Conservation (phyloP, 2,797 vertebrate species). For the Psittacula echo region DNA sequence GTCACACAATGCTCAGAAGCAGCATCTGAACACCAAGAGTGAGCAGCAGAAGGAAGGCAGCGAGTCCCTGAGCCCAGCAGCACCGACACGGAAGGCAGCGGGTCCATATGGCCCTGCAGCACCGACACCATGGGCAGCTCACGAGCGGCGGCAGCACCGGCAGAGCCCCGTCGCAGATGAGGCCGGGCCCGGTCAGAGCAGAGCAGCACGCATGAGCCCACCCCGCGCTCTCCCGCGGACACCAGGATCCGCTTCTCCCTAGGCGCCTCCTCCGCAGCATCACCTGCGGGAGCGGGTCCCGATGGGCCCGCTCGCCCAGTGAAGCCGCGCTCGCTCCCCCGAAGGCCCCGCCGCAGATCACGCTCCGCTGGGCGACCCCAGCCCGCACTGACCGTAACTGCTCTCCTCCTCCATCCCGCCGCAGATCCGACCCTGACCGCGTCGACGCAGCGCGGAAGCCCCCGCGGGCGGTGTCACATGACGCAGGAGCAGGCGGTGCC, state of each 20-base stretch:
- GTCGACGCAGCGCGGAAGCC: background rate
- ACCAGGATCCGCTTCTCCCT: background rate
- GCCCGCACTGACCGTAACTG: conserved; percentile 12
- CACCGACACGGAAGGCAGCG: background rate
- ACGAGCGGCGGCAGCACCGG: background rate
- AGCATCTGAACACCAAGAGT: fast-evolving
- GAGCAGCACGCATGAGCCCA: background rate
- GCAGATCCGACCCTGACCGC: background rate
- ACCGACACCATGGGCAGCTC: background rate
- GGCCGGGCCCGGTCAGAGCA: background rate
- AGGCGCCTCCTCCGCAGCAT: background rate
- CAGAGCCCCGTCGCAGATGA: background rate
- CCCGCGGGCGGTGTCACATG: background rate
- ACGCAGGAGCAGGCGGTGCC: fast-evolving
- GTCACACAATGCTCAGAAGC: background rate
- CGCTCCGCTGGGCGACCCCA: too few species aligned
- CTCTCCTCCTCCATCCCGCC: conserved; percentile 42
- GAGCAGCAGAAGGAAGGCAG: background rate
- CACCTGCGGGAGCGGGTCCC: background rate
- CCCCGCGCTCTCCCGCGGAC: background rate
- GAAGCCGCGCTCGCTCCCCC: background rate
- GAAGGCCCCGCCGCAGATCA: too few species aligned
- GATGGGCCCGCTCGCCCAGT: background rate
- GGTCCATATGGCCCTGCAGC: background rate
- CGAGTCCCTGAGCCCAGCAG: too few species aligned